These are phyloP conservation scores for Neogale vison DNA, from an alignment of 2,113 vertebrate species.

Conservation along the genomic window DNA sequence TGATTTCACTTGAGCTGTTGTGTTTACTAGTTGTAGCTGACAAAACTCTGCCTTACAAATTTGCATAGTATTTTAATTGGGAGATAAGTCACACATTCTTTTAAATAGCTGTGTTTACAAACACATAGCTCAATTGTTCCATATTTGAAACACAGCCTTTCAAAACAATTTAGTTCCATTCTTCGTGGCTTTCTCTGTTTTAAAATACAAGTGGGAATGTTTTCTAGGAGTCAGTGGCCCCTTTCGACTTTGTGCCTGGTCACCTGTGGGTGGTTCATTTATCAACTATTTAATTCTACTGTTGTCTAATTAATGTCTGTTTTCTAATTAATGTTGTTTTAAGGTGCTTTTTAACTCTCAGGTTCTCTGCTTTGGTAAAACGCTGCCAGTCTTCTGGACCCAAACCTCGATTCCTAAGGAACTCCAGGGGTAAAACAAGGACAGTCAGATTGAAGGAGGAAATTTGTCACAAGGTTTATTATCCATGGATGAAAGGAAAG, in stretches of 20 bases:
- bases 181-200: slow-evolving; percentile 3
- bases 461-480: background rate
- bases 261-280: background rate
- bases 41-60: background rate
- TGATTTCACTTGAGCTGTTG: background rate
- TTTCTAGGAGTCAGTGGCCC: background rate
- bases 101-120: slow-evolving; percentile 52
- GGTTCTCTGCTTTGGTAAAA: background rate
- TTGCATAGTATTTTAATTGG: slow-evolving; percentile 34
- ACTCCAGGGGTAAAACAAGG: background rate
- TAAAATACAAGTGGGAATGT: background rate
- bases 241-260: background rate
- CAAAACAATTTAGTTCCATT: slow-evolving; percentile 17
- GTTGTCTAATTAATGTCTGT: background rate
- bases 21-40: slow-evolving; percentile 5
- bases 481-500: background rate
- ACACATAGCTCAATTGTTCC: slow-evolving; percentile 16
- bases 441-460: background rate
- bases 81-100: slow-evolving; percentile 2
- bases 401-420: background rate
- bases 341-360: background rate
- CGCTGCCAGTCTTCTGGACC: background rate
- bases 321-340: background rate
- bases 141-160: slow-evolving; percentile 24
- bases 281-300: background rate